A percentile compares a stretch with the other conserved stretches of the same genome.
Evolutionary conservation across 92 coral and sea anemone genomes (phyloP).

Genomic region (Isaurus tuberculatus): DNA sequence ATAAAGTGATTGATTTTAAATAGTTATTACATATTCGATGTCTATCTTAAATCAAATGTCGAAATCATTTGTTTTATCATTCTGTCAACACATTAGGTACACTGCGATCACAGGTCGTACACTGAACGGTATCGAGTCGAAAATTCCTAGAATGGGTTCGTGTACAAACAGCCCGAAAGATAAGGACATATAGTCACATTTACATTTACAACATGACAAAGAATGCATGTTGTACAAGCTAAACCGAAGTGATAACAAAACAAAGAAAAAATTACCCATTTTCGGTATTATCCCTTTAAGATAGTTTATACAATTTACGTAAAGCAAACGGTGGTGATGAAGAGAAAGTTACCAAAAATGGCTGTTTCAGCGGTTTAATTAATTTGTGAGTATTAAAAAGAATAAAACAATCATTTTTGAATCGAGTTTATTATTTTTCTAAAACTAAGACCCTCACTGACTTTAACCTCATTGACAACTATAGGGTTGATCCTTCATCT

Average conservation of each 20-base stretch:
- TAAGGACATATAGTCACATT: not conserved
- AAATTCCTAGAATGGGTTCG: not conserved
- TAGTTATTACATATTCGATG: not conserved
- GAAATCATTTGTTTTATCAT: not conserved
- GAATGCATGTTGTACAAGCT: not conserved
- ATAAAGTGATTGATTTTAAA: not conserved
- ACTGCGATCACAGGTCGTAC: not conserved
- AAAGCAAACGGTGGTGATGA: no score
- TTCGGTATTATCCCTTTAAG: no score
- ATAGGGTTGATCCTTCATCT: not conserved
- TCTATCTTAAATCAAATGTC: not conserved
- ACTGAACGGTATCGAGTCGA: no score
- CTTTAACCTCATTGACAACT: slow-evolving; percentile 2
- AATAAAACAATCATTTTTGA: not conserved
- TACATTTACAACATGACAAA: not conserved
- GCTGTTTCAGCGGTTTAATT: no score
- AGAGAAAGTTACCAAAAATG: no score
- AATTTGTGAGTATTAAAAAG: no score
- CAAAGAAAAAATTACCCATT: no score
- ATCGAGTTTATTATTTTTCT: not conserved
- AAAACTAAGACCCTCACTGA: not conserved
- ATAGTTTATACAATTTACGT: no score
- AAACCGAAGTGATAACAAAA: not conserved
- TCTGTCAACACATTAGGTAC: slow-evolving; percentile 17
- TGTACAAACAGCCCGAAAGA: not conserved